Evolutionary conservation across 2,888 invertebrate species (phyloP).

Genomic region (Mimumesa dahlbomi): DNA sequence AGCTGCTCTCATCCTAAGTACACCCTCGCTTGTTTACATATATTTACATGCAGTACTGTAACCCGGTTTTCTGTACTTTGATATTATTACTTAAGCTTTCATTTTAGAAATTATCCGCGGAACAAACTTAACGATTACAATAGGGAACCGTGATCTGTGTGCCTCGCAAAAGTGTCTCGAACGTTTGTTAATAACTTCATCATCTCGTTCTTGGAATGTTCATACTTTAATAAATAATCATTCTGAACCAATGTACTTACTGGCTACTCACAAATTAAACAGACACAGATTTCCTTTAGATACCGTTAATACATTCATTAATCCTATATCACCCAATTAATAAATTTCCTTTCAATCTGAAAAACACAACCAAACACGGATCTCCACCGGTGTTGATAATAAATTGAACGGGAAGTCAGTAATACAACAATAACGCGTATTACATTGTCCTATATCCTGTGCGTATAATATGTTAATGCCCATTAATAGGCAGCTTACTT

Average conservation of each 20-base stretch:
- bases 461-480: conserved; percentile 10
- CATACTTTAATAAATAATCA: too few species aligned
- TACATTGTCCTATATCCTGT: not conserved
- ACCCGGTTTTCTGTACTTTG: not conserved
- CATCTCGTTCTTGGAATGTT: too few species aligned
- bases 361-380: not conserved
- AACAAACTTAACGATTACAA: not conserved
- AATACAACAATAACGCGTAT: not conserved
- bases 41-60: conserved; percentile 1
- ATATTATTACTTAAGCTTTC: not conserved
- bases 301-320: too few species aligned
- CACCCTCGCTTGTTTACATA: conserved; percentile 11
- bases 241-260: too few species aligned
- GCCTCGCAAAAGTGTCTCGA: too few species aligned
- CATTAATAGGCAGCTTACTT: not conserved
- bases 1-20: conserved; percentile 2
- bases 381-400: conserved; percentile 10
- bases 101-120: not conserved
- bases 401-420: not conserved
- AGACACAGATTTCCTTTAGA: too few species aligned
- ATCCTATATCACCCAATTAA: too few species aligned
- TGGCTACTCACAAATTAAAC: too few species aligned
- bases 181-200: too few species aligned
- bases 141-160: too few species aligned
- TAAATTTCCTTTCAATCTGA: too few species aligned